Percentiles rank a stretch among this genome's conserved stretches.
phyloP scores from a whole-genome alignment of 2,113 vertebrate genomes.

The Hipposideros armiger region DNA sequence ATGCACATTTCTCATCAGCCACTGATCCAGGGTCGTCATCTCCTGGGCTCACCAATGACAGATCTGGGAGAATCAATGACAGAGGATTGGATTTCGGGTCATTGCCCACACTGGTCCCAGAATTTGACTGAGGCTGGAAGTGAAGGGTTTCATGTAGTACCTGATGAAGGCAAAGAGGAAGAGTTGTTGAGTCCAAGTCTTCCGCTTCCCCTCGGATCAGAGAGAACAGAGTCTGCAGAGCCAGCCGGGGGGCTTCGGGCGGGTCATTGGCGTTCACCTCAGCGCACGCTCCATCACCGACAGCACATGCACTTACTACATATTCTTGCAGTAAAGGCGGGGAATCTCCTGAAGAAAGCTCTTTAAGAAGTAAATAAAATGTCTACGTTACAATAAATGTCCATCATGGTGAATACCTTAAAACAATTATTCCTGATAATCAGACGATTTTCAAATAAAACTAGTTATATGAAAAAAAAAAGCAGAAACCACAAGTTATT shows the following conservation, averaged over 20 bases:
- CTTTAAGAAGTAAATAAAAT: constrained; percentile 71
- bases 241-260: constrained; percentile 75
- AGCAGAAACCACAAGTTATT: background rate
- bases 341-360: constrained; percentile 67
- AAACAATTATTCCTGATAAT: background rate
- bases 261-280: constrained; percentile 78
- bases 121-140: background rate
- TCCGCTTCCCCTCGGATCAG: constrained; percentile 91
- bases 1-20: background rate
- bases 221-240: constrained; percentile 89
- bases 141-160: constrained; percentile 81
- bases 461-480: background rate
- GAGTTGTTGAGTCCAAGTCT: constrained; percentile 90
- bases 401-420: background rate
- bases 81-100: background rate
- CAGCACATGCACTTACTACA: background rate
- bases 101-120: background rate
- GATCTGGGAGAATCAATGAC: background rate
- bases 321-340: constrained; percentile 77
- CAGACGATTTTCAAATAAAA: constrained; percentile 46
- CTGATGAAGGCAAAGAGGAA: constrained; percentile 96
- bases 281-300: constrained; percentile 58
- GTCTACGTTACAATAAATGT: constrained; percentile 58
- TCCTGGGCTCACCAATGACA: background rate
- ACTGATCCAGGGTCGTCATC: too few species aligned